Evolutionary conservation across 2,888 invertebrate species (phyloP).

Genomic region (Amitus sp.): DNA sequence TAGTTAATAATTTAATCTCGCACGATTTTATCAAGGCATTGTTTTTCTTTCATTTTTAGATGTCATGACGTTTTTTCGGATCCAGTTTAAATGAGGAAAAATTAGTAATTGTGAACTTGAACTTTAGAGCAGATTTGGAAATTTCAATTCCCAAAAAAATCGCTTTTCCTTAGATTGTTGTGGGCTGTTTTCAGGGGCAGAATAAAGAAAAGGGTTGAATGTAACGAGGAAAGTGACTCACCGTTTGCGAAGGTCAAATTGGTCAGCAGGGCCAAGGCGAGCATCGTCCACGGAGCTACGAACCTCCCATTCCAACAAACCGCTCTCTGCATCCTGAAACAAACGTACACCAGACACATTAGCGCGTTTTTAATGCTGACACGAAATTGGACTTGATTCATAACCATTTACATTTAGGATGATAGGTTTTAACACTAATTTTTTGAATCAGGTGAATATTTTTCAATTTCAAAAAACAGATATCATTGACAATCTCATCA

Average conservation of each 20-base stretch:
- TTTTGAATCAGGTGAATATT: no score
- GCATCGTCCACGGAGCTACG: conserved; percentile 50
- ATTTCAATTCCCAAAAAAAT: conserved; percentile 34
- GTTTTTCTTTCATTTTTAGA: no score
- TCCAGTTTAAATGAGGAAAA: no score
- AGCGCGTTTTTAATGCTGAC: conserved; percentile 11
- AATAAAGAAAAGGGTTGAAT: conserved; percentile 22
- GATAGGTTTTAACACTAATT: no score
- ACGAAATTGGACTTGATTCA: no score
- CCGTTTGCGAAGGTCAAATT: conserved; percentile 56
- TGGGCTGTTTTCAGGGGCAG: neutral
- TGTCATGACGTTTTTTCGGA: no score
- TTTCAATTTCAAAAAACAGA: no score
- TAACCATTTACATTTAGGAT: no score
- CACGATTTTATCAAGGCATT: no score
- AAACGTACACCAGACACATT: conserved; percentile 27
- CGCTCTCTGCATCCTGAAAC: conserved; percentile 58
- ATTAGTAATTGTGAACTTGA: no score
- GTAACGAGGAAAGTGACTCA: conserved; percentile 56
- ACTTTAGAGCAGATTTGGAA: conserved; percentile 38
- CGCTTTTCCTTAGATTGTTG: conserved; percentile 1
- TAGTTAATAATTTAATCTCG: no score
- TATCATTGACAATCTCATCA: no score
- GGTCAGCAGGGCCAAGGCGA: conserved; percentile 47
- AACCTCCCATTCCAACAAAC: conserved; percentile 54